A percentile compares a stretch with the other conserved stretches of the same genome.
These are phyloP conservation scores for Calephelis perditalis DNA, from an alignment of 2,888 invertebrate genomes.

Conservation along the genomic window DNA sequence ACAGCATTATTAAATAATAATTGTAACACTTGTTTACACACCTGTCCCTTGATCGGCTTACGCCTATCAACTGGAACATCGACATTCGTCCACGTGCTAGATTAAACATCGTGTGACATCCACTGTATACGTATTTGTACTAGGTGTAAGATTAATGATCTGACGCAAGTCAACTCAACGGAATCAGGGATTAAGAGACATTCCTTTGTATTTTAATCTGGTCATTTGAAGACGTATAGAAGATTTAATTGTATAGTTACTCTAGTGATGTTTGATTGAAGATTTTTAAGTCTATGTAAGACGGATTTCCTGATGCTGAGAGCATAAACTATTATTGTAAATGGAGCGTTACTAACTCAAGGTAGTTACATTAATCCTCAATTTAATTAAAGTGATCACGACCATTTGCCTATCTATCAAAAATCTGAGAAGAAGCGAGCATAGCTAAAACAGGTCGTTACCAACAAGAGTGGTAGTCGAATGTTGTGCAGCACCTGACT, in stretches of 20 bases:
- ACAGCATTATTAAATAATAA: not conserved
- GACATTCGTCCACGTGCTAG: conserved; percentile 54
- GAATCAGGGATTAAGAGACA: conserved; percentile 33
- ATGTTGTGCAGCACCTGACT: no score
- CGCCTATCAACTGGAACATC: conserved; percentile 36
- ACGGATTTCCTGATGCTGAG: conserved; percentile 16
- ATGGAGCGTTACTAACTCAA: no score
- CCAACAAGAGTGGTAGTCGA: no score
- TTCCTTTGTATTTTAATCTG: conserved; percentile 21
- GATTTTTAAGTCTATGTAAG: conserved; percentile 15
- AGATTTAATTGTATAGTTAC: conserved; percentile 1
- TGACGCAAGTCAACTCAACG: conserved; percentile 42
- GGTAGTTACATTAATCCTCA: no score
- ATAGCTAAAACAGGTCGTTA: no score
- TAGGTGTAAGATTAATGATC: conserved; percentile 52
- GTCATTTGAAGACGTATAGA: conserved; percentile 16
- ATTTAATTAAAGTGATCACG: no score
- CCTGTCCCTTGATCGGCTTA: conserved; percentile 57
- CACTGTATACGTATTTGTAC: conserved; percentile 51
- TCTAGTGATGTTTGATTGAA: conserved; percentile 4
- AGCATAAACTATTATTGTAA: no score
- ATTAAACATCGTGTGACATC: conserved; percentile 48
- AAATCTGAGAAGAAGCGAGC: no score
- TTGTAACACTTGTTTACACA: conserved; percentile 21
- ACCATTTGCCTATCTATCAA: no score